Evolutionary conservation across 2,113 vertebrate genomes (phyloP), one percentile per base, ranked within the genome.

Genomic region (Tragelaphus buxtoni): DNA sequence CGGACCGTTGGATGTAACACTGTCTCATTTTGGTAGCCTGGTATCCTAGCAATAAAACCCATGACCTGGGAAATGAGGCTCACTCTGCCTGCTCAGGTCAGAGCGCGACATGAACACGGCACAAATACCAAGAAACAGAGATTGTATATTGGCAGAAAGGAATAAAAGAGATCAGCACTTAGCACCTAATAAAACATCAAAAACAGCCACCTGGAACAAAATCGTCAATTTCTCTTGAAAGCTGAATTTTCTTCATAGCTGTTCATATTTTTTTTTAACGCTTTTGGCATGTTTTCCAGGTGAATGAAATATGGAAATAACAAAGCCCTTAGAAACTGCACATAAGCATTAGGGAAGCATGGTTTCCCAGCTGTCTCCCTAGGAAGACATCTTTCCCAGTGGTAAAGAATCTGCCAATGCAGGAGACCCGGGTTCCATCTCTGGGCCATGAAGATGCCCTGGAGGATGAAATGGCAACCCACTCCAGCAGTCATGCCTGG

Each of bases 21-120:
- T 12, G 35, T 81, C 28, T 74, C 69, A 91, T 60, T 53, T 86
- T 14, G 13, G 39, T 6, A 42, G 88, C 45, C 88, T 79, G 77
- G 88, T 58, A n/a, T 86, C 83, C 91, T 80, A 94, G 95, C 94
- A 83, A 88, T 90, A 60, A 96, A 89, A 80, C 42, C 69, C 42
- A 24, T 2, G 18, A 65, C 86, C 65, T 90, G 65, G 80, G n/a
- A 88, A 87, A 58, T 2, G 32, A 56, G 16, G 80, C 61, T 72
- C 42, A n/a, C 65, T 77, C 18, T 39, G 42, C 45, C 80, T 14
- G 42, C 80, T 79, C 30, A 39, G 35, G 32, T 49, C 65, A 79
- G 32, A 45, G 60, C 35, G 51, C 8, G 0, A n/a, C 0, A 49
- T 22, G 74, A 91, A 91, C 35, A 45, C 53, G 81, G 49, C n/a